phyloP scores from a whole-genome alignment of 92 coral and sea anemone genomes.

The Palythoa grandiflora region DNA sequence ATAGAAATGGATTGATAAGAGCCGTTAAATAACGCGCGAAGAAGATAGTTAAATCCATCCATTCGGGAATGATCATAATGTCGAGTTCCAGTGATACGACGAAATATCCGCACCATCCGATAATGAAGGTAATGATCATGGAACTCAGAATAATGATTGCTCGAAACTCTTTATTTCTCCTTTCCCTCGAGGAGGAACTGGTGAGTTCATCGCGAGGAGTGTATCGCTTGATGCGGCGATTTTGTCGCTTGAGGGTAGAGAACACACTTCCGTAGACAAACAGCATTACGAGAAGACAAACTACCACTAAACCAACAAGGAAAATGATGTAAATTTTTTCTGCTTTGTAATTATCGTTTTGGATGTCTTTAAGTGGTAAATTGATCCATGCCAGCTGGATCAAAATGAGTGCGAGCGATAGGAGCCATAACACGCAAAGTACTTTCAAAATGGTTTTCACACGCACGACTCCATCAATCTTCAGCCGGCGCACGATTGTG shows the following conservation, averaged over 20 bases:
- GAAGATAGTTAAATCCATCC: slow-evolving; percentile 45
- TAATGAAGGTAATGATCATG: slow-evolving; percentile 56
- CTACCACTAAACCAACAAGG: slow-evolving; percentile 15
- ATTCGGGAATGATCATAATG: slow-evolving; percentile 33
- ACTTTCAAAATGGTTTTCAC: slow-evolving; percentile 22
- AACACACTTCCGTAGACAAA: slow-evolving; percentile 53
- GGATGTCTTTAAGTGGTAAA: neutral
- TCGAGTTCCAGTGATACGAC: slow-evolving; percentile 37
- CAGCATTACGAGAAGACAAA: slow-evolving; percentile 47
- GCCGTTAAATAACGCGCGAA: slow-evolving; percentile 60
- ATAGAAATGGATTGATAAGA: slow-evolving; percentile 59
- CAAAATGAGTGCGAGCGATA: slow-evolving; percentile 46
- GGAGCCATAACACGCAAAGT: slow-evolving; percentile 47
- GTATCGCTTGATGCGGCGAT: slow-evolving; percentile 49
- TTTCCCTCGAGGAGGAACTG: slow-evolving; percentile 20
- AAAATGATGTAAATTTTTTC: slow-evolving; percentile 49
- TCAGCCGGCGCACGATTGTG: slow-evolving; percentile 57
- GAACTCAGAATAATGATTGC: slow-evolving; percentile 54
- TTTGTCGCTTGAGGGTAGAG: slow-evolving; percentile 50
- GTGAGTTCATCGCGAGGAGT: slow-evolving; percentile 58
- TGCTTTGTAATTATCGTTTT: neutral
- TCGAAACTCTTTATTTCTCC: slow-evolving; percentile 52
- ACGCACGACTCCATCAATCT: slow-evolving; percentile 46
- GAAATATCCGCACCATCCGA: slow-evolving; percentile 64
- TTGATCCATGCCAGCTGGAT: slow-evolving; percentile 61